Percentiles rank a stretch among this genome's conserved stretches.
Conservation (phyloP, 2,797 vertebrate genomes). For the Eremophila alpestris region DNA sequence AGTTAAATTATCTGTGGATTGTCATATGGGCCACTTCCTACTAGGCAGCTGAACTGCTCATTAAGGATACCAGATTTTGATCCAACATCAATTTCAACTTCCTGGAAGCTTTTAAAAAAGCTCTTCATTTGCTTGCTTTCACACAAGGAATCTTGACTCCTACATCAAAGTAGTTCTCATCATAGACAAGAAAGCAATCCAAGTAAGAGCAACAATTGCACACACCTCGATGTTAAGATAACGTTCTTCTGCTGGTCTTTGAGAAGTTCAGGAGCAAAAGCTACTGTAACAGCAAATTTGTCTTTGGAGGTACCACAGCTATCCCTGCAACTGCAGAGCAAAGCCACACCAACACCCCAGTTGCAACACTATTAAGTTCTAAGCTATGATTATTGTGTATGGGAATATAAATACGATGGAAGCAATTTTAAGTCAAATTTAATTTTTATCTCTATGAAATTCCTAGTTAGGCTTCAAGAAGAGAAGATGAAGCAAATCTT, state of each 20-base stretch:
- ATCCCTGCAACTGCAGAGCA: background rate
- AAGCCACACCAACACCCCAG: background rate
- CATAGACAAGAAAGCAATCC: background rate
- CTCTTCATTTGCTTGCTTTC: background rate
- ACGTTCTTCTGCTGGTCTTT: background rate
- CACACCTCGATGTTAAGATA: accelerated
- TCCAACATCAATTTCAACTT: background rate
- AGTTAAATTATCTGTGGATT: constrained; percentile 16
- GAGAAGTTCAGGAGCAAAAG: background rate
- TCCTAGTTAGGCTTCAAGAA: background rate
- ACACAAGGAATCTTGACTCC: background rate
- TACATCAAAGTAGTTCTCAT: background rate
- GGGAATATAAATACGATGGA: background rate
- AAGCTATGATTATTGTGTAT: background rate
- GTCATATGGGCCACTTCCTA: constrained; percentile 1
- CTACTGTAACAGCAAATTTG: background rate
- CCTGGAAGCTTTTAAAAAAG: background rate
- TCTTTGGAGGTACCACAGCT: background rate
- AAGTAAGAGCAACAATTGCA: background rate
- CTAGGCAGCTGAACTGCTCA: constrained; percentile 19
- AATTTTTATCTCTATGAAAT: background rate
- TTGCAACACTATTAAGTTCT: background rate
- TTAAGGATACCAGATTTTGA: constrained; percentile 24
- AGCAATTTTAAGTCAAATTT: background rate
- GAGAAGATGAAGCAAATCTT: background rate